Conservation (phyloP, 1,140 invertebrate species). For the Trichonephila clavipes region DNA sequence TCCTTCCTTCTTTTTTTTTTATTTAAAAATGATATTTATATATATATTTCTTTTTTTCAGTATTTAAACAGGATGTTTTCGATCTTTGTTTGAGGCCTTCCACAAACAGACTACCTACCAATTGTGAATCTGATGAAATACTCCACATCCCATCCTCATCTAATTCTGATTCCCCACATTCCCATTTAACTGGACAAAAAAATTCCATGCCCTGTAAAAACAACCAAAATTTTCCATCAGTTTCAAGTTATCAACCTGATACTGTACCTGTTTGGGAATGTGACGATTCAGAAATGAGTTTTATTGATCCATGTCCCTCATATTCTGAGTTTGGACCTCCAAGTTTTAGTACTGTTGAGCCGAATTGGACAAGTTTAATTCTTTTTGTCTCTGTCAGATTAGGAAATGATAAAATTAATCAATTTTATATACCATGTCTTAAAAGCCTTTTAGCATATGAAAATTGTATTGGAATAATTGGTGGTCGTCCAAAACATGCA, state of each 20-base stretch:
- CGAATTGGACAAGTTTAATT: slow-evolving; percentile 88
- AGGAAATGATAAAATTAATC: slow-evolving; percentile 91
- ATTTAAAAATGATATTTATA: too few relatives aligned
- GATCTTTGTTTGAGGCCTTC: slow-evolving; percentile 79
- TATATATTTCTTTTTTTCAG: slow-evolving; percentile 78
- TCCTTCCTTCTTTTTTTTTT: too few relatives aligned
- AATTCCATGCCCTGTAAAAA: neutral
- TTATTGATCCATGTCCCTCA: slow-evolving; percentile 52
- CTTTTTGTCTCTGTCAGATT: slow-evolving; percentile 92
- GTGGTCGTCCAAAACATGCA: slow-evolving; percentile 94
- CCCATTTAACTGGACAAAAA: neutral
- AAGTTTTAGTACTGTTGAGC: slow-evolving; percentile 77
- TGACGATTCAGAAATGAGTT: neutral
- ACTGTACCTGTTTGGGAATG: neutral
- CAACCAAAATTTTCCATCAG: neutral
- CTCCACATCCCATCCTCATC: neutral
- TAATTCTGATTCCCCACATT: neutral
- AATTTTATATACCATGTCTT: slow-evolving; percentile 90
- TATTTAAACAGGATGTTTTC: slow-evolving; percentile 82
- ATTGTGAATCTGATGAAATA: neutral
- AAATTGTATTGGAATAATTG: slow-evolving; percentile 93
- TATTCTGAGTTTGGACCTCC: slow-evolving; percentile 67
- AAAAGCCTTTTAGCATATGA: slow-evolving; percentile 88
- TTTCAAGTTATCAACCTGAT: neutral
- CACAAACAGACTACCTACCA: neutral